phyloP scores from a whole-genome alignment of 2,888 invertebrate species.

The Isotomurus palustris region DNA sequence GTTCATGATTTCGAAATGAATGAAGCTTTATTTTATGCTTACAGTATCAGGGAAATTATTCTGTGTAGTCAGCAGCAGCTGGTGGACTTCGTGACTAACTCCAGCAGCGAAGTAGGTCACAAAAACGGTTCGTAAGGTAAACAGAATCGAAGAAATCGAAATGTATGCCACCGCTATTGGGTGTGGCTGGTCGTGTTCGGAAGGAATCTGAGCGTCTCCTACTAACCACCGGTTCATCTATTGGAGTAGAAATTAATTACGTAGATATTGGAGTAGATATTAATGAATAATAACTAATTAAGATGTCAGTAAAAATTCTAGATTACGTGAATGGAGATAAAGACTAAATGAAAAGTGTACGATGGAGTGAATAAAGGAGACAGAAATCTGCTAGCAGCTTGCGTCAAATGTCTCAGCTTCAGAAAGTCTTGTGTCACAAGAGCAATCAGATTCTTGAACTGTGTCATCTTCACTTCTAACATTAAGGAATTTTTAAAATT shows the following conservation, averaged over 20 bases:
- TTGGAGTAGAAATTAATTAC: not conserved
- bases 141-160: not conserved
- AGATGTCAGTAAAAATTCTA: not conserved
- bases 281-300: too few relatives aligned
- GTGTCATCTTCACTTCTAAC: too few relatives aligned
- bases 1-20: too few relatives aligned
- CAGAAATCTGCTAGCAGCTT: not conserved
- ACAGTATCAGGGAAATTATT: not conserved
- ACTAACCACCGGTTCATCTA: not conserved
- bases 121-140: not conserved
- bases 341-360: not conserved
- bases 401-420: not conserved
- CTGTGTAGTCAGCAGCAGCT: not conserved
- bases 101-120: not conserved
- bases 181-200: not conserved
- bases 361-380: not conserved
- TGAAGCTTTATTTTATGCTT: too few relatives aligned
- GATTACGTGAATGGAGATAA: not conserved
- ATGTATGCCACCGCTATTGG: not conserved
- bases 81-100: not conserved
- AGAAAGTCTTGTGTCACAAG: not conserved
- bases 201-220: too few relatives aligned
- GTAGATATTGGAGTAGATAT: not conserved
- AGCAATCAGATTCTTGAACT: too few relatives aligned
- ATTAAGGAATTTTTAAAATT: too few relatives aligned